phyloP scores from a whole-genome alignment of 2,888 invertebrate species.

The Nephrotoma appendiculata region DNA sequence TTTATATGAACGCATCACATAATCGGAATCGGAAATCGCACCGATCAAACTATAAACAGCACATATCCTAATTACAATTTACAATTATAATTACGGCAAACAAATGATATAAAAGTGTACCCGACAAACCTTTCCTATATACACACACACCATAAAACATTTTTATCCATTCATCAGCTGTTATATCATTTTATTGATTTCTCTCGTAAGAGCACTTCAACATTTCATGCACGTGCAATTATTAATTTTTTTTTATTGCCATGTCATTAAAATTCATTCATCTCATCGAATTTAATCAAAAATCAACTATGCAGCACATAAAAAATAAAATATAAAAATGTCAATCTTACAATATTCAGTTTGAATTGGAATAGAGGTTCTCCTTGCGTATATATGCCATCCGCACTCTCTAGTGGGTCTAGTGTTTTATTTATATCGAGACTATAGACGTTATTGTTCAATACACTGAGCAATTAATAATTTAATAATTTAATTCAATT shows the following conservation, averaged over 20 bases:
- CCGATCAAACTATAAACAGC: not conserved
- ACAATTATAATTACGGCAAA: not conserved
- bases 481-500: not conserved
- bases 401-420: too few species aligned
- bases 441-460: not conserved
- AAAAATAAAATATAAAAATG: not conserved
- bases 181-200: not conserved
- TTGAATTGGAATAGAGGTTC: not conserved
- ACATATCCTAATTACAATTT: not conserved
- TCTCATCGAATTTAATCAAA: not conserved
- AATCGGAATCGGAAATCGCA: not conserved
- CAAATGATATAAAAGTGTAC: not conserved
- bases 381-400: not conserved
- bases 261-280: not conserved
- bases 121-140: not conserved
- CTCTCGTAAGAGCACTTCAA: not conserved
- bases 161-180: not conserved
- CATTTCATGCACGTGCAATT: not conserved
- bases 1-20: not conserved
- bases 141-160: not conserved
- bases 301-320: not conserved
- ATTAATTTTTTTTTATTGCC: not conserved
- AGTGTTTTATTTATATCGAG: not conserved
- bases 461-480: not conserved
- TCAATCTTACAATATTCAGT: not conserved